Evolutionary conservation across 2,888 invertebrate genomes (phyloP).

Genomic region (Empis livida): DNA sequence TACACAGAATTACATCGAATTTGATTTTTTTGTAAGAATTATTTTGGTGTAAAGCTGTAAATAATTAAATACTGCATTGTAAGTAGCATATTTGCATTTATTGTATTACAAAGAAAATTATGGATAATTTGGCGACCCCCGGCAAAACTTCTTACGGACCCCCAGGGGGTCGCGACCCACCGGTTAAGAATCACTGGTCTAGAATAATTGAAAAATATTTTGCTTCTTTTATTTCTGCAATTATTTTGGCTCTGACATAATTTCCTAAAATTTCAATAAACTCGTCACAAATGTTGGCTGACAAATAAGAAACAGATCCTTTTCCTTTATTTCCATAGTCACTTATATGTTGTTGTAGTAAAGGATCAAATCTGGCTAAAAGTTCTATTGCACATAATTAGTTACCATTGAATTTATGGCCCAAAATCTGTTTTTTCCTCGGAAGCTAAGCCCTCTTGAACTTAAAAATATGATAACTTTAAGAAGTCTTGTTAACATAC

Average conservation of each 20-base stretch:
- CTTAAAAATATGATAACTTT: neutral
- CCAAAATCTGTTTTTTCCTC: neutral
- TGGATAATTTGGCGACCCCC: no score
- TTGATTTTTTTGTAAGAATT: no score
- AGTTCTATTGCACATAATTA: neutral
- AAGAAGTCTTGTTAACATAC: neutral
- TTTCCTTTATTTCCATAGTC: neutral
- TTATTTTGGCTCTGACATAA: neutral
- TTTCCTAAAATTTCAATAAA: neutral
- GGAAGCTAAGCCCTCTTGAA: neutral
- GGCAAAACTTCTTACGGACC: no score
- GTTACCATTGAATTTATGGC: conserved; percentile 1
- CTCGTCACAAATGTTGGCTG: neutral
- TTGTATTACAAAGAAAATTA: no score
- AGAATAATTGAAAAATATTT: neutral
- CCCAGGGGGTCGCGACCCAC: no score
- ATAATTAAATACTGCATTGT: no score
- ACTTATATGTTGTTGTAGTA: conserved; percentile 1
- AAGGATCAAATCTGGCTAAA: conserved; percentile 1
- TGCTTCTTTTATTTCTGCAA: neutral
- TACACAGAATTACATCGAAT: no score
- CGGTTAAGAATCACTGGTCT: no score
- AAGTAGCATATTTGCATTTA: no score
- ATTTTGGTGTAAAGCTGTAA: no score
- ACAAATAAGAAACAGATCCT: neutral